Evolutionary conservation across 2,113 vertebrate species (phyloP).

Genomic region (Gulo gulo): DNA sequence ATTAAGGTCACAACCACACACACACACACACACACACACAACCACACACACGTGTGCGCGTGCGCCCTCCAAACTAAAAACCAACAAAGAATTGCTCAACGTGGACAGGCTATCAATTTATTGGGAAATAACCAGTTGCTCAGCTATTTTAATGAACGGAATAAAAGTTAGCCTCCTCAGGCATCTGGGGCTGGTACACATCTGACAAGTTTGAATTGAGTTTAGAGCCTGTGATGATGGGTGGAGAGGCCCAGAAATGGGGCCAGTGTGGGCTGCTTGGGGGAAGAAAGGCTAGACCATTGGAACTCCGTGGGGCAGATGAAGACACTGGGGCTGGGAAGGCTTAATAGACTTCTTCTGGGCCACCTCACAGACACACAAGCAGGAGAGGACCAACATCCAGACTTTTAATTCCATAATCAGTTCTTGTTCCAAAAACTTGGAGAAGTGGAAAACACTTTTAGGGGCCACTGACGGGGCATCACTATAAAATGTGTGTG

Average conservation of each 20-base stretch:
- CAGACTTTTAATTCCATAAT: no score
- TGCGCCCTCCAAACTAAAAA: neutral
- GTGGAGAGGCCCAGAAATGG: neutral
- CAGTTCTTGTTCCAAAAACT: neutral
- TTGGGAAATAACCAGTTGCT: constrained; percentile 47
- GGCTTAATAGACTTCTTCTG: neutral
- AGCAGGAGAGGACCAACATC: rapidly evolving
- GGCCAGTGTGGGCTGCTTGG: neutral
- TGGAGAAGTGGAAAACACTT: rapidly evolving
- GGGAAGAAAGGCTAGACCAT: neutral
- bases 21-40: neutral
- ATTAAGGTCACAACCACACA: neutral
- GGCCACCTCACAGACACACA: rapidly evolving
- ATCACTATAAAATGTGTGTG: neutral
- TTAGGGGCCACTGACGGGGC: rapidly evolving
- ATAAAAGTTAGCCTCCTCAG: neutral
- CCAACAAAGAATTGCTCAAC: neutral
- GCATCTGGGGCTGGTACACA: neutral
- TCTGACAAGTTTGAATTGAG: constrained; percentile 11
- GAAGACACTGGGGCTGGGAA: neutral
- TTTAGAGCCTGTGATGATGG: neutral
- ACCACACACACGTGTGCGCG: neutral
- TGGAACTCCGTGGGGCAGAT: neutral
- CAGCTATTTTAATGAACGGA: constrained; percentile 57
- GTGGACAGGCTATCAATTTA: neutral